Evolutionary conservation across 1,140 invertebrate genomes (phyloP), one percentile per base, ranked within the genome.

Genomic region (Vanessa tameamea): DNA sequence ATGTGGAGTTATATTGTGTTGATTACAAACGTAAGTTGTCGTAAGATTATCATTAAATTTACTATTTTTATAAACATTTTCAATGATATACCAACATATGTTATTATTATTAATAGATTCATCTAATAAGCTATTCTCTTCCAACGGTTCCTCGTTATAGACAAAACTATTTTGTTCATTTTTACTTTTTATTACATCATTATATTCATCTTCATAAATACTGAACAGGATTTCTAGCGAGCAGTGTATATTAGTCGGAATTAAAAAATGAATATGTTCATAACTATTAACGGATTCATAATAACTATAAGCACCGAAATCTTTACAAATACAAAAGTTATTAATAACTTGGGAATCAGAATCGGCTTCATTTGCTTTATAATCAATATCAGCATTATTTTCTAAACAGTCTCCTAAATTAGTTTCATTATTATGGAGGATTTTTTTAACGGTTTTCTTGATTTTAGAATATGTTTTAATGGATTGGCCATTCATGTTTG

Each of bases 211-310:
- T 69, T 81, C 72, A 68, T 83, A 88, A 26, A 89, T 87, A 63
- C 78, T 81, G 79, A 84, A 85, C 63, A 89, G 66, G 20, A 72
- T 31, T 57, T 82, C 75, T 73, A 72, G 57, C 12, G 78, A 76
- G 67, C 72, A 78, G 64, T 78, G 48, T 31, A 66, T 53, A 64
- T 37, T 70, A 37, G 59, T 51, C 47, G 72, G 53, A 13, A 79
- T 51, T 69, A 67, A 80, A 80, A 86, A 91, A 80, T 91, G 88
- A 57, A 88, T 82, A 78, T 91, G 88, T 73, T 86, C 82, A 83
- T 85, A 87, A 12, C 23, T 47, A 51, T 73, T 66, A 69, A 74
- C 71, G 57, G 14, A 15, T 72, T 81, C 79, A 75, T 85, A 79
- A 66, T 73, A 77, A 57, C 64, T 37, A 69, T 86, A 78, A 37